Base-by-base conservation (phyloP, 1,140 invertebrate genomes). In the Cydia strobilella region DNA sequence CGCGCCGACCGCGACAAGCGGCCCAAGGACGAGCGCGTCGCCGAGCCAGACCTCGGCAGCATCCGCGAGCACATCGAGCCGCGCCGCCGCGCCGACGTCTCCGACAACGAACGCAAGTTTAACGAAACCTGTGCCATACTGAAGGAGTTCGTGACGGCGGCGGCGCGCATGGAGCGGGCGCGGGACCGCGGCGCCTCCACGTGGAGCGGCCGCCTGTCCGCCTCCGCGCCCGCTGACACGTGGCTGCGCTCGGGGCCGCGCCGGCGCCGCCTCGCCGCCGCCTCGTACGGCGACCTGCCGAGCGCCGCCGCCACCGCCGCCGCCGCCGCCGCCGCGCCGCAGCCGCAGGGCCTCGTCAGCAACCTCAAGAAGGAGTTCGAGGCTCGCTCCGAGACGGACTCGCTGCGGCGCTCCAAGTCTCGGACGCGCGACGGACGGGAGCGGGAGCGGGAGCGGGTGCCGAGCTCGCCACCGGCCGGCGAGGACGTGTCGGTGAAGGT, bases 341-440 rank as follows among this genome's bases (percentile, higher is more conserved):
- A 25, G n/a, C 25, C 45, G 25, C 88, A 45, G 71, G 88, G 88
- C 71, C 86, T 87, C 79, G 97, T 98, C 20, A 95, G 95, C 93
- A 97, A 96, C 93, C 94, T 97, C 74, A 97, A 97, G 90, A 96
- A 96, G 87, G 96, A 97, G 85, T 97, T 97, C 86, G 97, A 97
- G 92, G 96, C 96, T 9, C 97, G 97, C 84, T 96, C 95, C 4
- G 94, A 90, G 59, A 76, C 73, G 48, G 83, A 81, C 77, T 62
- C 77, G 79, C 79, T 72, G 72, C 82, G 81, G 20, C 82, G 77
- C 39, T 72, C 76, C n/a, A 76, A 74, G 35, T 74, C 82, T 12
- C 78, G 82, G 5, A 62, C n/a, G 15, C 79, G 82, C 5, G 76
- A 76, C 54, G 73, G 75, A 72, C 79, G 69, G 31, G 76, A 69